Base-by-base conservation (phyloP, 2,797 vertebrate species). In the Peromyscus attwateri region DNA sequence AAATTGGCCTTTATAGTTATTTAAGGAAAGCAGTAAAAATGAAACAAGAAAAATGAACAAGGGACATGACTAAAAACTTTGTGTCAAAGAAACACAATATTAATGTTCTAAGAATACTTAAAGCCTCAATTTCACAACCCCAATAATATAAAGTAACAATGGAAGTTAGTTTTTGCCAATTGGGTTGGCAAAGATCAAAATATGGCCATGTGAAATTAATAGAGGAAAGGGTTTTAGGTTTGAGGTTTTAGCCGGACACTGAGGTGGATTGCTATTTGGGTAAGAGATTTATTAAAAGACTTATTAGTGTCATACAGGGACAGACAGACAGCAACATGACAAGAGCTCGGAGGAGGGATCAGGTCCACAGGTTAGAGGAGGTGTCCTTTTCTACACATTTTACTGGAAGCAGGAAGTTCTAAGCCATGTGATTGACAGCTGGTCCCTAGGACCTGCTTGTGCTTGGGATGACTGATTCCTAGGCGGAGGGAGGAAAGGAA, bases 131-230 rank as follows among this genome's bases (percentile, higher is more conserved):
- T 80, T 87, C 75, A 27, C 34, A 68, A 62, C 82, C 34, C 80
- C 34, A 91, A 92, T 68, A 60, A 68, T 70, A 60, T 85, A 93
- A 92, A 89, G 17, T 89, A 95, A 66, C 37, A 91, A 43, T 40
- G 13, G 76, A 75, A 75, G 79, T 55, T 80, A 79, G 70, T 70
- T 64, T 95, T 84, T 76, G 21, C 43, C 29, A 83, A 7, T 83
- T 23, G 79, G 31, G 73, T 71, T 84, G 37, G 68, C 43, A 43
- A 71, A 85, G 81, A 71, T 75, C 57, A 92, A 96, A 94, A 80
- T 94, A 87, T 87, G 16, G 8, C 79, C 40, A 87, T 21, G 19
- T 95, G 80, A 87, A 76, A 87, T 66, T 83, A 87, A 75, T 52
- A 82, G 55, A 82, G 25, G 55, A 29, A 82, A 27, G 37, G 21